A percentile compares a stretch with the other conserved stretches of the same genome.
These are phyloP conservation scores for Caenorhabditis sp. DNA, from an alignment of 2,888 invertebrate species.

Conservation along the genomic window DNA sequence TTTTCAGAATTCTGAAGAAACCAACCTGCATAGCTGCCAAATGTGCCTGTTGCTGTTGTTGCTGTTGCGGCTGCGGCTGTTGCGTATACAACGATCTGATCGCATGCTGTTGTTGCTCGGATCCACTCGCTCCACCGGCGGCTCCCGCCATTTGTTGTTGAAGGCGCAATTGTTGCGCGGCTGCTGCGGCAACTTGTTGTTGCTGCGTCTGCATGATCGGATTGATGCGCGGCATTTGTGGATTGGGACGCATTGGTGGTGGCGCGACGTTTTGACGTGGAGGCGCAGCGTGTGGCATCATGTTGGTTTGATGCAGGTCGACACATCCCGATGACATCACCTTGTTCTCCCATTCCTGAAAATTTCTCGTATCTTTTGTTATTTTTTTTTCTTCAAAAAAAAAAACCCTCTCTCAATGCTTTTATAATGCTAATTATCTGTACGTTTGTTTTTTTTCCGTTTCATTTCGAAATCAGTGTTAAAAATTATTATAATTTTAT, in stretches of 20 bases:
- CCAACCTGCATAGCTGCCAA: neutral
- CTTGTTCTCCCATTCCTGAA: conserved; percentile 66
- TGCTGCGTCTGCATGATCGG: conserved; percentile 9
- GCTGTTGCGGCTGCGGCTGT: neutral
- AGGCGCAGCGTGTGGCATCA: neutral
- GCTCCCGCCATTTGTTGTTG: neutral
- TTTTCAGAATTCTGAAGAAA: conserved; percentile 17
- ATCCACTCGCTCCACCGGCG: no score
- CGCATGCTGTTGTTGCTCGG: conserved; percentile 27
- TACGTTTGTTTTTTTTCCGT: no score
- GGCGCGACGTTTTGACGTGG: conserved; percentile 10
- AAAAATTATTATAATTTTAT: no score
- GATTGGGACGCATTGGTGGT: conserved; percentile 27
- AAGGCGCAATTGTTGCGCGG: conserved; percentile 2
- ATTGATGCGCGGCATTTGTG: neutral
- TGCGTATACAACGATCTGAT: conserved; percentile 2
- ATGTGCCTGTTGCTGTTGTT: neutral
- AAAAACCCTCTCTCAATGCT: neutral
- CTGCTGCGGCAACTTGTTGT: neutral
- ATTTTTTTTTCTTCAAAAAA: neutral
- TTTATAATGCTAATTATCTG: no score
- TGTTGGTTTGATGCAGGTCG: conserved; percentile 52
- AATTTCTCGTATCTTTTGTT: neutral
- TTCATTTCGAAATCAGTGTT: no score
- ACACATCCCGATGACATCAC: conserved; percentile 62